Evolutionary conservation across 92 coral and sea anemone genomes (phyloP).

Genomic region (Bergia puertoricense): DNA sequence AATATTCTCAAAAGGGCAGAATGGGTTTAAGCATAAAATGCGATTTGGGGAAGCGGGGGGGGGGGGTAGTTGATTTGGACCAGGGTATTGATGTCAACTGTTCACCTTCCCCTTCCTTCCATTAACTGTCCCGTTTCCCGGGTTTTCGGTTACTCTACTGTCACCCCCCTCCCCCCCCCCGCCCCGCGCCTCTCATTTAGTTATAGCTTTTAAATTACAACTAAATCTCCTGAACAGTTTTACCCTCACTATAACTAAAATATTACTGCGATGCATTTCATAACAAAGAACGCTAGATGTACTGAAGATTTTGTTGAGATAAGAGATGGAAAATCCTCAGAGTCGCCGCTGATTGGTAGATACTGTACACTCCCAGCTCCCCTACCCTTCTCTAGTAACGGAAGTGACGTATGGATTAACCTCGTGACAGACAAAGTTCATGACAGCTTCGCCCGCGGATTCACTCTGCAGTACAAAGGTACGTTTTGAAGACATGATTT

Average conservation of each 20-base stretch:
- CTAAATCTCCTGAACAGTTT: too few relatives aligned
- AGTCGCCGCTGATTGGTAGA: conserved; percentile 12
- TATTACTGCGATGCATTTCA: conserved; percentile 3
- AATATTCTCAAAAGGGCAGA: too few relatives aligned
- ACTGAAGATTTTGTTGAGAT: conserved; percentile 7
- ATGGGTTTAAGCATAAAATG: too few relatives aligned
- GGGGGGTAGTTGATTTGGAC: too few relatives aligned
- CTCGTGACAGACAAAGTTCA: conserved; percentile 16
- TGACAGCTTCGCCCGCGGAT: neutral
- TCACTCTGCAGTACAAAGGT: conserved; percentile 6
- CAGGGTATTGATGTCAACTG: too few relatives aligned
- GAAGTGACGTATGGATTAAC: conserved; percentile 24
- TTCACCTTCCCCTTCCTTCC: too few relatives aligned
- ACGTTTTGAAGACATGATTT: neutral
- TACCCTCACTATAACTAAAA: neutral
- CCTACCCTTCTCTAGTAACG: conserved; percentile 13
- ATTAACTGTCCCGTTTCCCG: too few relatives aligned
- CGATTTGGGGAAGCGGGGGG: too few relatives aligned
- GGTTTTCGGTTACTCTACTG: too few relatives aligned
- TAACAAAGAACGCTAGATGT: neutral
- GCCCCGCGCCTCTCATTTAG: too few relatives aligned
- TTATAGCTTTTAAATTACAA: too few relatives aligned
- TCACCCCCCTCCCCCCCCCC: too few relatives aligned
- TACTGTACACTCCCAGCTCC: conserved; percentile 24
- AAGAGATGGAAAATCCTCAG: conserved; percentile 5